These are phyloP conservation scores for Drosophila funebris DNA, from an alignment of 1,140 invertebrate species.

Conservation along the genomic window DNA sequence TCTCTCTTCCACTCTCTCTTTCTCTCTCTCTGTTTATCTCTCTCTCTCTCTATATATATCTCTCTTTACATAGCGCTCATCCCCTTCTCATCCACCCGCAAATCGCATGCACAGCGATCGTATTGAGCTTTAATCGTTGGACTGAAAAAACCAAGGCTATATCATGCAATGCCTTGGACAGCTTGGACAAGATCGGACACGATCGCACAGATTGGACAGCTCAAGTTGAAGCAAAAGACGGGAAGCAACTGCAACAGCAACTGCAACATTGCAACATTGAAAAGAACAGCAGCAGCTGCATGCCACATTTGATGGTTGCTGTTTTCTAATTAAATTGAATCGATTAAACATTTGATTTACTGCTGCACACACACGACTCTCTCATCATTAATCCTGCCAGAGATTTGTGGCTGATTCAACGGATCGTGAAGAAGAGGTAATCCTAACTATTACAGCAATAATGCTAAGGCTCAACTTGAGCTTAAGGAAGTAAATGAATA, in stretches of 20 bases:
- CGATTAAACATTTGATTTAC: constrained; percentile 73
- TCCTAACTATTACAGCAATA: no score
- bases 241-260: constrained; percentile 14
- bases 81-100: constrained; percentile 6
- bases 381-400: constrained; percentile 5
- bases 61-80: no score
- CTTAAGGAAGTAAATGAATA: not conserved
- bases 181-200: constrained; percentile 15
- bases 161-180: constrained; percentile 66
- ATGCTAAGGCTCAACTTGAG: no score
- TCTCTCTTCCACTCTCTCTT: not conserved
- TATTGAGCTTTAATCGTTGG: constrained; percentile 65
- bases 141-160: constrained; percentile 23
- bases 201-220: constrained; percentile 26
- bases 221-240: constrained; percentile 2
- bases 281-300: constrained; percentile 6
- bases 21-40: not conserved
- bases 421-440: constrained; percentile 14
- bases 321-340: constrained; percentile 74
- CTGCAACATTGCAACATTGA: no score
- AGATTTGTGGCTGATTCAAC: not conserved
- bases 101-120: constrained; percentile 69
- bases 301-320: constrained; percentile 65
- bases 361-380: constrained; percentile 30
- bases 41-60: no score